phyloP scores from a whole-genome alignment of 1,140 invertebrate species.

The Notospermus geniculatus region DNA sequence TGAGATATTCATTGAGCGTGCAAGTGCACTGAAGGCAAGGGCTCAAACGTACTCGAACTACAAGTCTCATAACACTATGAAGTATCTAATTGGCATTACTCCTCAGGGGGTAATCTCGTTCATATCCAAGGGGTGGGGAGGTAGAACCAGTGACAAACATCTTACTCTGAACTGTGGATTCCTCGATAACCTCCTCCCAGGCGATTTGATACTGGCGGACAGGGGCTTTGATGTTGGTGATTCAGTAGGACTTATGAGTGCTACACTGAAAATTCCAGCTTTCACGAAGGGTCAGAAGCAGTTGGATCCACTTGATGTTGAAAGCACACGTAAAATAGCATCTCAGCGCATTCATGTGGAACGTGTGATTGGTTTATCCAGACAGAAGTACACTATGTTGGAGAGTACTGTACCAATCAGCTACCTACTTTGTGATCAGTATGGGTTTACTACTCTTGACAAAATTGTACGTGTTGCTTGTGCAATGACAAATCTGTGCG shows the following conservation, averaged over 20 bases:
- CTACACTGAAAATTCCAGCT: not conserved
- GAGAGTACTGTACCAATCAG: not conserved
- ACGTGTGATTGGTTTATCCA: no score
- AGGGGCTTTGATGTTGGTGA: conserved; percentile 18
- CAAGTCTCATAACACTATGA: conserved; percentile 17
- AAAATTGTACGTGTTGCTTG: conserved; percentile 9
- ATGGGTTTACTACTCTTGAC: not conserved
- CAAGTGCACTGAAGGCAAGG: conserved; percentile 4
- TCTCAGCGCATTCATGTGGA: no score
- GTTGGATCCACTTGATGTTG: no score
- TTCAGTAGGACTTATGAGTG: not conserved
- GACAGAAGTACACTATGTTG: not conserved
- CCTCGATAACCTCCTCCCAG: not conserved
- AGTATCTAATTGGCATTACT: conserved; percentile 12
- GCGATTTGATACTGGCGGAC: conserved; percentile 16
- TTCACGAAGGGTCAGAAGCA: no score
- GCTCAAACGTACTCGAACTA: conserved; percentile 7
- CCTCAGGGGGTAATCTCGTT: conserved; percentile 13
- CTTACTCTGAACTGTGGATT: conserved; percentile 4
- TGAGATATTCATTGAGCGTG: conserved; percentile 12
- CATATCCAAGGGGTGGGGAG: conserved; percentile 17
- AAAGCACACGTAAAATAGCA: no score
- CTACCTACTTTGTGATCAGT: no score
- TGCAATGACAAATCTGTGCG: conserved; percentile 5
- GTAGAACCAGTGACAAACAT: conserved; percentile 14